Base-by-base conservation (phyloP, 2,888 invertebrate genomes). In the Lasioglossum zephyrum region DNA sequence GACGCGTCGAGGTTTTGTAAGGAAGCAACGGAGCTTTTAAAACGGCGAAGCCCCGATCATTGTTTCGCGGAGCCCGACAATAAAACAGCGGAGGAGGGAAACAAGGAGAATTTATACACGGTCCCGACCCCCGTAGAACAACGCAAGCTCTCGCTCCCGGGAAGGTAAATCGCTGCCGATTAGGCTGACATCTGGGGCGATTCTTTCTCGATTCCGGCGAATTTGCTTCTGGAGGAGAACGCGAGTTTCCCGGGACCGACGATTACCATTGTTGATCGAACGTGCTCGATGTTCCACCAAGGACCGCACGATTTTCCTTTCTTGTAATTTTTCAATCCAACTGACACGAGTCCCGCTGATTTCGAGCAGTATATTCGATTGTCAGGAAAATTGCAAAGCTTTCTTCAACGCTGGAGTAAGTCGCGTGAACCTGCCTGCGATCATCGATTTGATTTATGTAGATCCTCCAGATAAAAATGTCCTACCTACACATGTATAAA, bases 131-230 rank as follows among this genome's bases (percentile, higher is more conserved):
- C 47, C 44, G 22, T 36, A 0, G 60, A 75, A 75, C 70, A 18
- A 39, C 22, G 76, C 47, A 5, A 73, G 77, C 77, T 87, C 81
- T 79, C 76, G 63, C 53, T 72, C 63, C 31, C 53, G 53, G 26
- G 75, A 70, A 82, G 79, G 80, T 84, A 82, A 87, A 89, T 89
- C 79, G 84, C 73, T n/a, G 72, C 77, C 88, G 88, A 89, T 89
- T 89, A 89, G 88, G 81, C 77, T 66, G 79, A 89, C 80, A 80
- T 83, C 77, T 49, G 49, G 86, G 78, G 75, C 88, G 89, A 88
- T 80, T 84, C 83, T 79, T 86, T 86, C 73, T 41, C 78, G 69
- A 77, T 77, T 63, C 69, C 31, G 75, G 9, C 26, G 60, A 77
- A 77, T 77, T 72, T 49, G 47, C 79, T 79, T 73, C 74, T 80